phyloP scores from a whole-genome alignment of 2,113 vertebrate species.

The Bubalus kerabau region DNA sequence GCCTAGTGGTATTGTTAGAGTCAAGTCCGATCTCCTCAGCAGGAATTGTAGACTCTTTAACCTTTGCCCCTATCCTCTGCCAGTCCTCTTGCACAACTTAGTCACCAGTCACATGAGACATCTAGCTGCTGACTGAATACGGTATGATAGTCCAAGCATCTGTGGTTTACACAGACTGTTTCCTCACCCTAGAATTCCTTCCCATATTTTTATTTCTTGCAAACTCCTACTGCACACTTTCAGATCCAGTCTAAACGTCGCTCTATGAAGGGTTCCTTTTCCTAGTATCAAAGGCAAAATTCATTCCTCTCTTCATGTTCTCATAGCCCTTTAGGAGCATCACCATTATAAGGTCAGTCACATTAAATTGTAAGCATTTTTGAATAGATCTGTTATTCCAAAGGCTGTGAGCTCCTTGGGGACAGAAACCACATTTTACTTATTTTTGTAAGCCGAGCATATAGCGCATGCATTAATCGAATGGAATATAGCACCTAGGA shows the following conservation, averaged over 20 bases:
- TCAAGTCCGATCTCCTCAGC: background rate
- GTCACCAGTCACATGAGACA: background rate
- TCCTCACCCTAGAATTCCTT: background rate
- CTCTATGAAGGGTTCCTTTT: background rate
- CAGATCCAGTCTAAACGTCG: background rate
- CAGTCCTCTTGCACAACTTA: background rate
- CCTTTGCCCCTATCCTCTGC: background rate
- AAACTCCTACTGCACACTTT: background rate
- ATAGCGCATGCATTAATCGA: background rate
- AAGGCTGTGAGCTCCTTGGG: background rate
- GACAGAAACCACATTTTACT: background rate
- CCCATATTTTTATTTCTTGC: background rate
- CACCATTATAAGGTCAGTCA: background rate
- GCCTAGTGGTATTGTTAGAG: background rate
- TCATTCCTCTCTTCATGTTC: background rate
- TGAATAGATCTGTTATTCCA: background rate
- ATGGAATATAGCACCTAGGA: background rate
- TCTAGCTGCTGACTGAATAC: background rate
- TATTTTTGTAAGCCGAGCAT: background rate
- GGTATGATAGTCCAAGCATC: background rate
- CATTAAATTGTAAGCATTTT: background rate
- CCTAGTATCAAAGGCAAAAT: slow-evolving; percentile 5
- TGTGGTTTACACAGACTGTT: background rate
- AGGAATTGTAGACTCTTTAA: background rate
- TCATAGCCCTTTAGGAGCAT: background rate